These are phyloP conservation scores for Harmothoe impar DNA, from an alignment of 2,888 invertebrate genomes.

Conservation along the genomic window DNA sequence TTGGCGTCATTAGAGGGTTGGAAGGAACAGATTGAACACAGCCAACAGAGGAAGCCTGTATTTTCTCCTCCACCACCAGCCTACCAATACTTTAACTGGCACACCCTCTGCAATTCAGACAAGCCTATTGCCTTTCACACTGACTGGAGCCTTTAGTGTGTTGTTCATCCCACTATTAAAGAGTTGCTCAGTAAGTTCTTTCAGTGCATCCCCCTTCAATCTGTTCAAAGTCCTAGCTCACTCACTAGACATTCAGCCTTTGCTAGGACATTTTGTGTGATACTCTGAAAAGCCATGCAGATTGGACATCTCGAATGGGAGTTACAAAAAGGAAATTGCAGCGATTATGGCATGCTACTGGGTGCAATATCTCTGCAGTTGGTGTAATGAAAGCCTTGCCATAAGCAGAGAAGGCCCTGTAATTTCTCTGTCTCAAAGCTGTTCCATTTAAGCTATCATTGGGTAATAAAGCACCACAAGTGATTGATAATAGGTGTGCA, in stretches of 20 bases:
- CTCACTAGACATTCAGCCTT: neutral
- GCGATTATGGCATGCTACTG: neutral
- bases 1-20: neutral
- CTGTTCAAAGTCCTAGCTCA: neutral
- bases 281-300: neutral
- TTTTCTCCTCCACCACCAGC: no score
- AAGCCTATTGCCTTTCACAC: neutral
- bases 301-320: neutral
- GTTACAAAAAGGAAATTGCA: neutral
- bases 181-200: neutral
- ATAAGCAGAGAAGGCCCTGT: neutral
- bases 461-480: neutral
- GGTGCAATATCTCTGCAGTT: neutral
- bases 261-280: conserved; percentile 2
- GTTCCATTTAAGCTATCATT: neutral
- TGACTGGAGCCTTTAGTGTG: neutral
- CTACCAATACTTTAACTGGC: neutral
- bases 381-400: neutral
- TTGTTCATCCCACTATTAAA: neutral
- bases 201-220: neutral
- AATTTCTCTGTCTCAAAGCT: conserved; percentile 4
- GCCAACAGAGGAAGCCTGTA: no score
- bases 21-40: neutral
- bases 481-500: neutral
- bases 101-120: conserved; percentile 8